phyloP scores from a whole-genome alignment of 2,797 vertebrate genomes.

The Cossypha heuglini region DNA sequence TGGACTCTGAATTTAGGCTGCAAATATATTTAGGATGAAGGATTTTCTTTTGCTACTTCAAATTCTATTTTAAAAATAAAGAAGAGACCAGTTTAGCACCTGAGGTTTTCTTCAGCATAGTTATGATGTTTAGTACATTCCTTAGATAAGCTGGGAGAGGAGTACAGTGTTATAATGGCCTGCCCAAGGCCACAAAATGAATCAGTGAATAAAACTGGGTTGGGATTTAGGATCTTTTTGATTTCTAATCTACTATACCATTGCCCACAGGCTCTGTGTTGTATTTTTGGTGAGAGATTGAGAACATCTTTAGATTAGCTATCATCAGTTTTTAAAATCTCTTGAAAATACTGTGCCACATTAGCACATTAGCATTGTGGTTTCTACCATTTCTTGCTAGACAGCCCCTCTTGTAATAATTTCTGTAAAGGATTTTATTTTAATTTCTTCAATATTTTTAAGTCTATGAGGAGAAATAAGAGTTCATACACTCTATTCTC shows the following conservation, averaged over 20 bases:
- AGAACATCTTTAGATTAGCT: neutral
- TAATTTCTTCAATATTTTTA: neutral
- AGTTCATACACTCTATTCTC: rapidly evolving
- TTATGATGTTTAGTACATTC: neutral
- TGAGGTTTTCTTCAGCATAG: neutral
- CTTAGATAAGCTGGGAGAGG: neutral
- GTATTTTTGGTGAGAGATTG: neutral
- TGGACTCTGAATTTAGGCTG: neutral
- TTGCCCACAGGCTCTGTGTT: neutral
- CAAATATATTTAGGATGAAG: neutral
- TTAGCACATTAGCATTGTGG: neutral
- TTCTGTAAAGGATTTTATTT: neutral
- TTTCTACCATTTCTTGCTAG: neutral
- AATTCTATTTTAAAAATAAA: neutral
- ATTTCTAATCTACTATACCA: neutral
- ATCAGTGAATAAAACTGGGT: neutral
- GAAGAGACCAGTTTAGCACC: neutral
- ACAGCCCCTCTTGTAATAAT: neutral
- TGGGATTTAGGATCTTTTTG: neutral
- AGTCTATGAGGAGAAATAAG: neutral
- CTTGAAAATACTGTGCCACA: neutral
- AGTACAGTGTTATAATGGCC: neutral
- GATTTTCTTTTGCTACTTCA: neutral
- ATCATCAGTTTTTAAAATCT: neutral
- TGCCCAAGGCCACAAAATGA: neutral